These are phyloP conservation scores for Trachops cirrhosus DNA, from an alignment of 2,797 vertebrate species.

Conservation along the genomic window DNA sequence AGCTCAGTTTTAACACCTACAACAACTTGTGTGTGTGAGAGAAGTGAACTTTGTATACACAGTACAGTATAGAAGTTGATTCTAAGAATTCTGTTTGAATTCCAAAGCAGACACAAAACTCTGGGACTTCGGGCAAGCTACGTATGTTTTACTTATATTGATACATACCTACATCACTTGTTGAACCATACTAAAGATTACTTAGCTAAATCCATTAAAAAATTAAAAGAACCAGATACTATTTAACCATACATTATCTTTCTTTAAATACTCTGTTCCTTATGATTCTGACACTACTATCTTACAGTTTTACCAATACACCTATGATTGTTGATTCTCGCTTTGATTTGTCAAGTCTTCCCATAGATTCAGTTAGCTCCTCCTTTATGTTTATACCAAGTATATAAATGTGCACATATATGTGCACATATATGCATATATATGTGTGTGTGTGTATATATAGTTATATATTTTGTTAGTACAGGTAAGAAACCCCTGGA, in stretches of 20 bases:
- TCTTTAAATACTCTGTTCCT: not conserved
- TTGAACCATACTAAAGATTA: not conserved
- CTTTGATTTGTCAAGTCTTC: not conserved
- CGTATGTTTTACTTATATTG: not conserved
- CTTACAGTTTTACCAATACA: not conserved
- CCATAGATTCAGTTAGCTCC: not conserved
- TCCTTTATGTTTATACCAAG: not conserved
- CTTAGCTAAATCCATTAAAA: not conserved
- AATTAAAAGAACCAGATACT: not conserved
- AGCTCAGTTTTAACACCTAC: not conserved
- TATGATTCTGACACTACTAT: not conserved
- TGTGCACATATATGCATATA: too few relatives aligned
- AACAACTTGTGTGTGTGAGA: not conserved
- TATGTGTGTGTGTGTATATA: too few relatives aligned
- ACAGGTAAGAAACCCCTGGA: not conserved
- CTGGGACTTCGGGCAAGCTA: not conserved
- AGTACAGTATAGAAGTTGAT: not conserved
- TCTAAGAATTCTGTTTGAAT: not conserved
- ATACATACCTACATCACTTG: not conserved
- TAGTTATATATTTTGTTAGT: not conserved
- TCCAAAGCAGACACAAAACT: not conserved
- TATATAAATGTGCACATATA: not conserved
- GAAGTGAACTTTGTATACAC: not conserved
- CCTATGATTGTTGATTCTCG: not conserved
- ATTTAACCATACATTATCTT: not conserved